Base-by-base conservation (phyloP, 2,113 vertebrate genomes). In the Eclectus roratus region DNA sequence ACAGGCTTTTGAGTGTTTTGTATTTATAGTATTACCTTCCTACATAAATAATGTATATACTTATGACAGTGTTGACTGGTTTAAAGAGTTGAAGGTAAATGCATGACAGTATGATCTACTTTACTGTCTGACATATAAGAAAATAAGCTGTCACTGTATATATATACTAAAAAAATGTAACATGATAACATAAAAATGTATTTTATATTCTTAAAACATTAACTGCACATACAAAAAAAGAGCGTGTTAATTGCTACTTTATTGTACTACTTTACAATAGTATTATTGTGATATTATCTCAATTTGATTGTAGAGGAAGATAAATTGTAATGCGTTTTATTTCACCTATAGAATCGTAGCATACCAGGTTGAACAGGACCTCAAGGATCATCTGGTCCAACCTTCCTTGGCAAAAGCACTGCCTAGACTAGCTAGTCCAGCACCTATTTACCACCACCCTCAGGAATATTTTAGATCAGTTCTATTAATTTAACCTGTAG, bases 11-110 rank as follows among this genome's bases (percentile, higher is more conserved):
- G 49, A 41, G 8, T 37, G 37, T 37, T 37, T 37, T 8, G 8
- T 80, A 85, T 81, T 91, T 81, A 84, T 78, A 85, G 69, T 69
- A n/a, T 39, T 87, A 63, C 7, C 41, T 13, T 65, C 28, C 7
- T 20, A 73, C 24, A 93, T 92, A 91, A 95, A 92, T 96, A 94
- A 93, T 65, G 5, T 13, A 53, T 58, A 71, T 47, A 56, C 18
- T 72, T 89, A 61, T 53, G 8, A 8, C 71, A 39, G 9, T 63
- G 35, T 74, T 35, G 44, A 64, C 47, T 29, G 78, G 88, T 81
- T 81, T 84, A 94, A 96, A 55, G 20, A 76, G 37, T 33, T 14
- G 63, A 77, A 80, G 74, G 89, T 43, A 89, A 96, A 96, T 76
- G 37, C 6, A 28, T 43, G 52, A 69, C 64, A 81, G 13, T 73